Conservation (phyloP, 2,113 vertebrate species). For the Leucoraja erinaceus region DNA sequence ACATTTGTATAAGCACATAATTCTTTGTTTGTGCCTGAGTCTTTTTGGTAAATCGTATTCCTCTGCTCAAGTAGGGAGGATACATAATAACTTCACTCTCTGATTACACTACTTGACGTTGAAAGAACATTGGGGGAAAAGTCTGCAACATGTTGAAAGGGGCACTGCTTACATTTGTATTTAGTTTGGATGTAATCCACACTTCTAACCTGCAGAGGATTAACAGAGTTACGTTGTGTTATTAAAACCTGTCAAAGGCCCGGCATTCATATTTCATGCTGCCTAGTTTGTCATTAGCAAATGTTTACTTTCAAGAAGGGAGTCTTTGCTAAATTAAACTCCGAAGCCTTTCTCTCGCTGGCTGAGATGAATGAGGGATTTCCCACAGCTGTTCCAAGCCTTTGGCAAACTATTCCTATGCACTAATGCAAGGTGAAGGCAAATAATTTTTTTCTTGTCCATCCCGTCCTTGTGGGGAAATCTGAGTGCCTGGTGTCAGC, state of each 20-base stretch:
- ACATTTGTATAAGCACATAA: background rate
- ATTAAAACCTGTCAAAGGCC: background rate
- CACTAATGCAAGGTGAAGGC: background rate
- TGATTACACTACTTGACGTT: slow-evolving; percentile 23
- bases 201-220: background rate
- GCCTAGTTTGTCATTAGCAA: slow-evolving; percentile 21
- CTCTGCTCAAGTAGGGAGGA: background rate
- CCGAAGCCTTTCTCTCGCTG: background rate
- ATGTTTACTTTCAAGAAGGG: slow-evolving; percentile 12
- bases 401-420: background rate
- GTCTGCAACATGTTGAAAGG: slow-evolving; percentile 23
- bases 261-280: slow-evolving; percentile 15
- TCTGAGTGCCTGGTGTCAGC: background rate
- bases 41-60: slow-evolving; percentile 1
- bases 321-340: background rate
- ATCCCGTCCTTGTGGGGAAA: background rate
- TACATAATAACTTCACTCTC: background rate
- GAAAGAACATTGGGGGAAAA: background rate
- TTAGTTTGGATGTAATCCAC: background rate
- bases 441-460: background rate
- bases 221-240: background rate
- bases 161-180: background rate
- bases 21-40: background rate
- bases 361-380: background rate
- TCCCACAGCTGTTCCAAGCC: background rate